phyloP scores from a whole-genome alignment of 2,113 vertebrate genomes.

The zebrafish (Danio rerio) region DNA sequence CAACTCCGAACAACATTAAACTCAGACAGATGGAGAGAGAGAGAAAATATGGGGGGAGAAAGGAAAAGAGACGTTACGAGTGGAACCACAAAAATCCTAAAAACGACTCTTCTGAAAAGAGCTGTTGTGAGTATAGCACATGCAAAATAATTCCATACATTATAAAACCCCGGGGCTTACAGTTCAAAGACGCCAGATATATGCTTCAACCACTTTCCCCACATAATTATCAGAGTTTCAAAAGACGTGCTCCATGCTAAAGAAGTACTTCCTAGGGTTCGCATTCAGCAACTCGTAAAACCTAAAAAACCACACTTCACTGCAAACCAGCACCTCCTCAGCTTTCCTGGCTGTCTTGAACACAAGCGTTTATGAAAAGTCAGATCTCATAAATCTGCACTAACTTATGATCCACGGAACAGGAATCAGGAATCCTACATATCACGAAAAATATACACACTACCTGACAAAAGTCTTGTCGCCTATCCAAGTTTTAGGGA shows the following conservation, averaged over 20 bases:
- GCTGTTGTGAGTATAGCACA: background rate
- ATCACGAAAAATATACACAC: background rate
- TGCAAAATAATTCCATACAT: constrained; percentile 27
- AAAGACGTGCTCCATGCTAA: background rate
- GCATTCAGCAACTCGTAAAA: constrained; percentile 18
- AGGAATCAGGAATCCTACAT: constrained; percentile 26
- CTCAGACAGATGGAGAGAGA: constrained; percentile 31
- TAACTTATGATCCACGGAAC: constrained; percentile 18
- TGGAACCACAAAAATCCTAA: constrained; percentile 13
- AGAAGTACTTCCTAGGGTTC: constrained; percentile 22
- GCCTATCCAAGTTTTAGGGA: too few species aligned
- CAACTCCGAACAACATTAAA: constrained; percentile 37
- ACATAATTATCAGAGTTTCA: background rate
- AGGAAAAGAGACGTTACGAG: constrained; percentile 28
- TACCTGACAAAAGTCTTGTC: too few species aligned
- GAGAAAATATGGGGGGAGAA: constrained; percentile 38
- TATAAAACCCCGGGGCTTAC: constrained; percentile 25
- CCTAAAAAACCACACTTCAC: constrained; percentile 10
- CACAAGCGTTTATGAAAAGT: constrained; percentile 13
- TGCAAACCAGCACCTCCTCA: constrained; percentile 27
- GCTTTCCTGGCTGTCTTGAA: constrained; percentile 21
- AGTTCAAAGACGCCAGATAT: constrained; percentile 2
- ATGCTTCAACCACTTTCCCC: constrained; percentile 15
- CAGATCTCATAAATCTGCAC: constrained; percentile 26
- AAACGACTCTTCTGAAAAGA: constrained; percentile 26